Conservation (phyloP, 1,140 invertebrate species). For the Heterodera carotae region DNA sequence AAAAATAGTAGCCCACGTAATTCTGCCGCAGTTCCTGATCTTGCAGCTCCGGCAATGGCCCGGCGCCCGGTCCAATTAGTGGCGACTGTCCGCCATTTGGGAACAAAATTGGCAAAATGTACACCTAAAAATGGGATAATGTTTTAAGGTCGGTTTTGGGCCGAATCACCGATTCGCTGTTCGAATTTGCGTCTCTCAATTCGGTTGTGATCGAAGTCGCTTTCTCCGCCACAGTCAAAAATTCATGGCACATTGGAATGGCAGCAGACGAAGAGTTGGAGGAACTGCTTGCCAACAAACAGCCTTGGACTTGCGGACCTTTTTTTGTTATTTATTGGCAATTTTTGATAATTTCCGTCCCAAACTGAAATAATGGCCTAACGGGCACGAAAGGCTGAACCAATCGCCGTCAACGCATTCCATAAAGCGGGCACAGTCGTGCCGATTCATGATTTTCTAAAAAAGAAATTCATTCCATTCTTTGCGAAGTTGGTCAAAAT, state of each 20-base stretch:
- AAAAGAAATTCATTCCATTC: neutral
- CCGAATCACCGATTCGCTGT: neutral
- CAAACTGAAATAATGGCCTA: conserved; percentile 27
- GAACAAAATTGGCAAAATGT: conserved; percentile 15
- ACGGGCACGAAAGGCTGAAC: conserved; percentile 36
- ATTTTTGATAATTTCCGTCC: neutral
- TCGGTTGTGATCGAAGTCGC: neutral
- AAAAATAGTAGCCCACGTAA: conserved; percentile 20
- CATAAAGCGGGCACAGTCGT: conserved; percentile 36
- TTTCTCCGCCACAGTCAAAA: conserved; percentile 6
- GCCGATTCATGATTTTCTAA: conserved; percentile 34
- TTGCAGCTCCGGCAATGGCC: conserved; percentile 23
- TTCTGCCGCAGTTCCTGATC: conserved; percentile 12
- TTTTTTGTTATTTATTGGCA: neutral
- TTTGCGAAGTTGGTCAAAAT: neutral
- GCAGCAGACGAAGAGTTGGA: conserved; percentile 6
- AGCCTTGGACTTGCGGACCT: conserved; percentile 7
- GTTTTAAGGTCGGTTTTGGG: too few relatives aligned
- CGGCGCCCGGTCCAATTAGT: conserved; percentile 1
- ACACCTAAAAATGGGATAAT: neutral
- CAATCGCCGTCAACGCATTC: conserved; percentile 37
- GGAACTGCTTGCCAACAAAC: conserved; percentile 18
- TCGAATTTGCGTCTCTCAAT: neutral
- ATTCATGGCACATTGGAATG: conserved; percentile 22
- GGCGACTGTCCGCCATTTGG: neutral